Base-by-base conservation (phyloP, 1,140 invertebrate species). In the Oedothorax gibbosus region DNA sequence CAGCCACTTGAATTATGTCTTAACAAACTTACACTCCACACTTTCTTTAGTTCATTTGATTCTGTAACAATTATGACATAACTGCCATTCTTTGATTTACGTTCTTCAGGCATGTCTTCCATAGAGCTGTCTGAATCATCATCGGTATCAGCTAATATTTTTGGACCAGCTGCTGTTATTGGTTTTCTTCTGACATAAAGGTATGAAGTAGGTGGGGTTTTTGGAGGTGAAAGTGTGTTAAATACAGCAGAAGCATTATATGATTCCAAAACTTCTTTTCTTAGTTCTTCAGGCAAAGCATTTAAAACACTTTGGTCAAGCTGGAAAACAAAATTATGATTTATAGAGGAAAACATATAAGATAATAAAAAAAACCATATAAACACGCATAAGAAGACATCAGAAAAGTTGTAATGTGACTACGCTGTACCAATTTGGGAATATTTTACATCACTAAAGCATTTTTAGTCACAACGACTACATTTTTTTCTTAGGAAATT, bases 231-330 rank as follows among this genome's bases (percentile, higher is more conserved):
- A 15, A 10, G 20, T 9, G 18, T 57, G 14, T 56, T 35, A 15
- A 12, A 57, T 50, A 15, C 20, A 64, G 69, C 8, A 20, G 21
- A 53, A n/a, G 3, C 51, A 18, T 8, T 12, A 66, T 35, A 84
- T 9, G 18, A 21, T 50, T 77, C 73, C 0, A 85, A 18, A 15
- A 95, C 91, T 90, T 95, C 94, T 54, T 91, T 90, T 83, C 91
- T 90, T 85, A 94, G 91, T 72, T 93, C 92, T 77, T 91, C 89
- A 0, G 93, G 93, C 68, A 94, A 87, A 87, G 92, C 92, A 20
- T 92, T 90, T 64, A 94, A 88, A 18, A 93, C 91, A 35, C 90
- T 89, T 85, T 90, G 85, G 90, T 94, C 92, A 79, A 94, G 89
- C 80, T 92, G 88, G 88, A 89, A 60, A 87, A 82, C n/a, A 82